Conservation (phyloP, 2,888 invertebrate genomes). For the Sesia apiformis region DNA sequence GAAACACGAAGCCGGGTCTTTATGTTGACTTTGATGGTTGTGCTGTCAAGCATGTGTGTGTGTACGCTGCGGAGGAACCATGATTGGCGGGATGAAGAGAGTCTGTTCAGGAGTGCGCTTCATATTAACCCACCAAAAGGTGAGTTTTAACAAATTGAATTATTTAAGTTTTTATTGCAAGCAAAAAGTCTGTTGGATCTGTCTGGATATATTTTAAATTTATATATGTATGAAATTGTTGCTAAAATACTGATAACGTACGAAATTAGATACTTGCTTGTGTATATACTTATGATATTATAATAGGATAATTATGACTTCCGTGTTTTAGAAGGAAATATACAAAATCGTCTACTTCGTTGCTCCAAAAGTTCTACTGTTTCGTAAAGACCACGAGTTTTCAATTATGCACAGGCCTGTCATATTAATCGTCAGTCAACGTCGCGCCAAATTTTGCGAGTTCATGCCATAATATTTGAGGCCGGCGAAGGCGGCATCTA, state of each 20-base stretch:
- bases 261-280: too few relatives aligned
- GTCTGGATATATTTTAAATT: too few relatives aligned
- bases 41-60: conserved; percentile 81
- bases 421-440: conserved; percentile 31
- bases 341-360: neutral
- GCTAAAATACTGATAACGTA: too few relatives aligned
- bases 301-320: too few relatives aligned
- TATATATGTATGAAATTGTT: too few relatives aligned
- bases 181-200: too few relatives aligned
- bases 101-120: conserved; percentile 92
- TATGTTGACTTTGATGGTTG: conserved; percentile 65
- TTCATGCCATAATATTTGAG: conserved; percentile 36
- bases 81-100: conserved; percentile 96
- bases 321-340: too few relatives aligned
- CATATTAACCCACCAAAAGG: conserved; percentile 98
- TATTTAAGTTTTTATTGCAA: too few relatives aligned
- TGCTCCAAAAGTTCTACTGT: conserved; percentile 9
- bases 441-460: conserved; percentile 37
- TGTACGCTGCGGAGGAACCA: conserved; percentile 88
- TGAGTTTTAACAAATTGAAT: conserved; percentile 47
- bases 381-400: conserved; percentile 15
- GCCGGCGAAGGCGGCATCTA: conserved; percentile 28
- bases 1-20: conserved; percentile 55
- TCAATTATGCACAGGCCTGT: conserved; percentile 20
- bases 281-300: too few relatives aligned